These are phyloP conservation scores for Perizoma flavofasciatum DNA, from an alignment of 2,888 invertebrate genomes.

Conservation along the genomic window DNA sequence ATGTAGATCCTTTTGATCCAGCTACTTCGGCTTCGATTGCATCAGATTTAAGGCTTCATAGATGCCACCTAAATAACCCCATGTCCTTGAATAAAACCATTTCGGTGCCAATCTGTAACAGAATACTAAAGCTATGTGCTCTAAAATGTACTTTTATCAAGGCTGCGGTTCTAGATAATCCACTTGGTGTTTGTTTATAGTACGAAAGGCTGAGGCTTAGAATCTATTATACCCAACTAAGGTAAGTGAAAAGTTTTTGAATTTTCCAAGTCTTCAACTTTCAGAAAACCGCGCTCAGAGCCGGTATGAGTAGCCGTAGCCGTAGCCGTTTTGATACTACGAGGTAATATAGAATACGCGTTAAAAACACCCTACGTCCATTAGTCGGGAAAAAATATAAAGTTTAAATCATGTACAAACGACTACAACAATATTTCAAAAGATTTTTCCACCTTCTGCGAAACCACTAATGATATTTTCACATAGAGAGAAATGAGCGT, in stretches of 20 bases:
- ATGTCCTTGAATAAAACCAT: slow-evolving; percentile 13
- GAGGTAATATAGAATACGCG: too few relatives aligned
- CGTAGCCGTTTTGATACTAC: too few relatives aligned
- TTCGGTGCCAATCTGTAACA: slow-evolving; percentile 13
- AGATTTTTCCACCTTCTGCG: slow-evolving; percentile 20
- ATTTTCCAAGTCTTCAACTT: too few relatives aligned
- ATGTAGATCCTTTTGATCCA: too few relatives aligned
- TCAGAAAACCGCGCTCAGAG: too few relatives aligned
- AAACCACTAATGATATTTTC: slow-evolving; percentile 39
- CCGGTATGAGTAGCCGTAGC: too few relatives aligned
- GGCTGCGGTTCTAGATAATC: slow-evolving; percentile 21
- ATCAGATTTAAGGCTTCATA: too few relatives aligned
- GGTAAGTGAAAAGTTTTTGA: too few relatives aligned
- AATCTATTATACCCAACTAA: background rate
- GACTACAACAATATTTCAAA: slow-evolving; percentile 12
- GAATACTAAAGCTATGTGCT: slow-evolving; percentile 13
- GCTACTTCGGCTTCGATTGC: too few relatives aligned
- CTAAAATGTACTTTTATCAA: slow-evolving; percentile 16
- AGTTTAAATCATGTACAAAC: background rate
- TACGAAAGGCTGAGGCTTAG: slow-evolving; percentile 3
- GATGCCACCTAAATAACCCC: background rate
- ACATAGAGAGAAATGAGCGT: slow-evolving; percentile 28
- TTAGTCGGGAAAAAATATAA: too few relatives aligned
- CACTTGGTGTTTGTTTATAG: slow-evolving; percentile 14
- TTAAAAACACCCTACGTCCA: too few relatives aligned